phyloP scores from a whole-genome alignment of 1,140 invertebrate species.

The Meloidogyne exigua region DNA sequence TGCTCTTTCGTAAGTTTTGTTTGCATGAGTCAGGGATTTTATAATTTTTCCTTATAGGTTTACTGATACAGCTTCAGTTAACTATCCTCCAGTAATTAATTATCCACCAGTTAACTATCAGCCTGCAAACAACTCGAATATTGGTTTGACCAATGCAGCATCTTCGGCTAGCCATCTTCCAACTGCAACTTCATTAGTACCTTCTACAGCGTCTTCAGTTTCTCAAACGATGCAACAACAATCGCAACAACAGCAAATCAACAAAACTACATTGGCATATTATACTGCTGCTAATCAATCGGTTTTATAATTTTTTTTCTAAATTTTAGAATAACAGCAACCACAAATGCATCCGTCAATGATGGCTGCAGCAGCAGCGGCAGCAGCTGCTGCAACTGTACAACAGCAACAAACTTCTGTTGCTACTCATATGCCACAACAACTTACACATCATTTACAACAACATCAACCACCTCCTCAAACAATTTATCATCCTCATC shows the following conservation, averaged over 20 bases:
- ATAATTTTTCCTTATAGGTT: background rate
- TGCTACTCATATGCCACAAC: background rate
- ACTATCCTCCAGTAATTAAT: background rate
- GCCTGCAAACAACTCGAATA: background rate
- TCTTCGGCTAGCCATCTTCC: background rate
- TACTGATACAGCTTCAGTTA: slow-evolving; percentile 18
- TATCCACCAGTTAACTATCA: background rate
- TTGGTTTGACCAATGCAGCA: background rate
- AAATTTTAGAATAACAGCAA: background rate
- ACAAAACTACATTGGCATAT: background rate
- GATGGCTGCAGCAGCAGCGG: background rate
- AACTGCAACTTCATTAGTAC: background rate
- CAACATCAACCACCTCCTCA: slow-evolving; percentile 16
- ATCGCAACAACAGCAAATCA: background rate
- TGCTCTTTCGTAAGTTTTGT: slow-evolving; percentile 15
- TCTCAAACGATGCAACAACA: background rate
- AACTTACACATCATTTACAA: slow-evolving; percentile 18
- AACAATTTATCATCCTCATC: slow-evolving; percentile 16
- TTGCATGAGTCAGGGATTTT: background rate
- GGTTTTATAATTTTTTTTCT: background rate
- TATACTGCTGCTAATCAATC: slow-evolving; percentile 4
- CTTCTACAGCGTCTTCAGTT: background rate
- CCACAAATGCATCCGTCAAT: slow-evolving; percentile 4
- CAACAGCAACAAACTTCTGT: background rate
- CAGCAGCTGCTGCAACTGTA: background rate